phyloP scores from a whole-genome alignment of 2,797 vertebrate genomes.

The Silurus aristotelis region DNA sequence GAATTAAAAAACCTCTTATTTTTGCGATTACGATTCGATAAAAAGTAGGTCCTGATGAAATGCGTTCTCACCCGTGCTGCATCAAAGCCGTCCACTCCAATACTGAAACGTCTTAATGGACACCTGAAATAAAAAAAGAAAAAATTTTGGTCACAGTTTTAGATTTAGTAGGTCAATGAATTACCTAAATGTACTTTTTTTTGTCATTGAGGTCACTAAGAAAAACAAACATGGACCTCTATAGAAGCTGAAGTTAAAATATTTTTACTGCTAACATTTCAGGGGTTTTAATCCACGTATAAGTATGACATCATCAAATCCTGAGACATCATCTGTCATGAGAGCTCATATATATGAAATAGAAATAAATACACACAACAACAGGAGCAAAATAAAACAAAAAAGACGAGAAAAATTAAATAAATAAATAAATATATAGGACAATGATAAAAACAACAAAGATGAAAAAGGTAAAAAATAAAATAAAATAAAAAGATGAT shows the following conservation, averaged over 20 bases:
- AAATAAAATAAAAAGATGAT: too few species aligned
- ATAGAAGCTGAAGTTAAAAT: background rate
- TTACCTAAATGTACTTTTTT: background rate
- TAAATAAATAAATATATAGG: too few species aligned
- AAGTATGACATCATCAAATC: too few species aligned
- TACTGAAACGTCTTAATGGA: constrained; percentile 60
- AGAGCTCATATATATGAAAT: background rate
- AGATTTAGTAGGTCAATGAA: too few species aligned
- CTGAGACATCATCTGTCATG: background rate
- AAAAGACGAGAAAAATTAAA: too few species aligned
- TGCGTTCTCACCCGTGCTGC: constrained; percentile 75
- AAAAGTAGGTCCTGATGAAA: background rate
- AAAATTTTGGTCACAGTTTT: background rate
- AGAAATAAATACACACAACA: too few species aligned
- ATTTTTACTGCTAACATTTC: background rate
- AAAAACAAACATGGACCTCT: background rate
- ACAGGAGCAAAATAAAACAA: too few species aligned
- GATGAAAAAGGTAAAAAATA: too few species aligned
- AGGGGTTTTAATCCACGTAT: too few species aligned
- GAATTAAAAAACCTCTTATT: background rate
- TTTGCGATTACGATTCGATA: background rate
- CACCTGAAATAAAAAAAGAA: constrained; percentile 64
- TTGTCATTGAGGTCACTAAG: background rate
- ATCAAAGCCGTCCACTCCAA: constrained; percentile 79
- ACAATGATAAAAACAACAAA: too few species aligned